Evolutionary conservation across 2,888 invertebrate species (phyloP).

Genomic region (Strigamia maritima): DNA sequence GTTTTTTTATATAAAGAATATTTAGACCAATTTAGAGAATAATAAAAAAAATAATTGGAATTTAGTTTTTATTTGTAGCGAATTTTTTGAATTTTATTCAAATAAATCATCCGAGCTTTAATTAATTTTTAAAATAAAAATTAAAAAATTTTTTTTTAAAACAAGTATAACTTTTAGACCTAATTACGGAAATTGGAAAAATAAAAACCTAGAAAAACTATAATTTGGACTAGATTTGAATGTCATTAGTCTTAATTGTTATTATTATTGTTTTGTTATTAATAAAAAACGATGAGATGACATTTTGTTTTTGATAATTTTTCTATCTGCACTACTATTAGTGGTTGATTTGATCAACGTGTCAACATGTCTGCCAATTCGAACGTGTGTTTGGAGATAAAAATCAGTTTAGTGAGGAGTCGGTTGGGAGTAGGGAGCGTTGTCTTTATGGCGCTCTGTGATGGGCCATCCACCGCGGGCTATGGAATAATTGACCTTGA

Average conservation of each 20-base stretch:
- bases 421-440: neutral
- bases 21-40: no score
- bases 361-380: neutral
- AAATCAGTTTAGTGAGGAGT: neutral
- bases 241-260: neutral
- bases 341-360: neutral
- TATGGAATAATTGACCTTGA: slow-evolving; percentile 4
- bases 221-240: neutral
- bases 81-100: neutral
- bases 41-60: no score
- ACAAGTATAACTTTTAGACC: neutral
- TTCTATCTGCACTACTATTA: neutral
- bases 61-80: no score
- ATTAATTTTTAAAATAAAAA: neutral
- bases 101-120: neutral
- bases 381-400: neutral
- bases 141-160: neutral
- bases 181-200: neutral
- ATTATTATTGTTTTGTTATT: no score
- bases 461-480: slow-evolving; percentile 1
- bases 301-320: neutral
- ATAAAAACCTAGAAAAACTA: neutral
- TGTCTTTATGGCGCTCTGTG: slow-evolving; percentile 4
- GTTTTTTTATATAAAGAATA: neutral
- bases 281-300: neutral